Evolutionary conservation across 2,888 invertebrate genomes (phyloP), one percentile per base, ranked within the genome.

Genomic region (Orchestes rusci): DNA sequence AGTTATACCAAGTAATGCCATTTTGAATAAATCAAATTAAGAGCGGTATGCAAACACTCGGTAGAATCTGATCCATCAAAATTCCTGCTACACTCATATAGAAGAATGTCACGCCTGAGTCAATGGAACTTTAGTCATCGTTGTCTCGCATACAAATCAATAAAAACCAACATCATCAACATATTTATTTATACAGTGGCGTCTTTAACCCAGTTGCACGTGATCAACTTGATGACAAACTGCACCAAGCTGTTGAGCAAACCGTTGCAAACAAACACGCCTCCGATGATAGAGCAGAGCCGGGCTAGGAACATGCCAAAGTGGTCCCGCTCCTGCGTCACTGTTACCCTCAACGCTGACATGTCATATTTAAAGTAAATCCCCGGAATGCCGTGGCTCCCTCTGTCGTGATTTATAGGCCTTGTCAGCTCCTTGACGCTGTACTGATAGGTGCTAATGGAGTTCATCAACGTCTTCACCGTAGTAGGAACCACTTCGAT

Each of bases 341-440:
- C 85, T 62, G 79, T 77, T 4, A 96, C 84, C 71, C 88, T 89
- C 32, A 96, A 69, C 0, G 94, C 88, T 13, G 92, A 87, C 71
- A 91, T 82, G 59, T 96, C 94, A 66, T 96, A 96, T 67, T 94
- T 94, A 57, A 96, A 85, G 65, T 90, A 95, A 53, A 96, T 84
- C 16, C 96, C 96, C 0, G 95, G 90, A 15, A 90, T 82, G 1
- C 95, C 95, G 62, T 94, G 94, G 12, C 92, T 92, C 17, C 92
- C 94, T 62, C 76, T 75, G 18, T 69, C 68, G 42, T 79, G 76
- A 59, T 79, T 72, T 64, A 95, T 83, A 2, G 84, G 82, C 53
- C 95, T 75, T 56, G 82, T 80, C 62, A 93, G 73, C 60, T 93
- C 91, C 57, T 94, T 93, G 0, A 93, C 93, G 8, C 95, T 87